Evolutionary conservation across 2,797 vertebrate species (phyloP).

Genomic region (Galaxias olidus): DNA sequence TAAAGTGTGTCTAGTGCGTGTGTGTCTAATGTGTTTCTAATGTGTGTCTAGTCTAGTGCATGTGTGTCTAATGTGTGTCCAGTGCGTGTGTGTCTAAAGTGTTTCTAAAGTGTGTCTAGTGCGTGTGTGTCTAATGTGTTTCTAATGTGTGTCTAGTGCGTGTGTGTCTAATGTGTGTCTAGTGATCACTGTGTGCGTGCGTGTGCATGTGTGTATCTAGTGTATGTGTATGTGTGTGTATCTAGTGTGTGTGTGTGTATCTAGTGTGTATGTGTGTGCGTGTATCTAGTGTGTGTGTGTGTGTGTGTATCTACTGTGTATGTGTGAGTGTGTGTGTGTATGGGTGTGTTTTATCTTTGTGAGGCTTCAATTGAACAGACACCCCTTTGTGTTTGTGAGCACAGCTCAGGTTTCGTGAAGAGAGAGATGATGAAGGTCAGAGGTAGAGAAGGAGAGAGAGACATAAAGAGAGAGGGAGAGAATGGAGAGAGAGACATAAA

Average conservation of each 20-base stretch:
- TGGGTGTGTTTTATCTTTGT: conserved; percentile 10
- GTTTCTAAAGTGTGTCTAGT: background rate
- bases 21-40: no score
- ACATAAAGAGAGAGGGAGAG: background rate
- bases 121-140: background rate
- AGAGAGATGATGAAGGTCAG: background rate
- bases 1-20: no score
- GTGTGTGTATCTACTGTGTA: no score
- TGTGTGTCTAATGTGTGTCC: no score
- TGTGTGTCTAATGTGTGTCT: background rate
- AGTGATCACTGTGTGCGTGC: background rate
- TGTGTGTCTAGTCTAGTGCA: no score
- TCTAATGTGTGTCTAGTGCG: background rate
- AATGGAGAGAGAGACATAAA: background rate
- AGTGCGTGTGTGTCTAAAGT: no score
- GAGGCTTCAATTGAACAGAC: conserved; percentile 21
- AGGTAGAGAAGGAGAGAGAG: background rate
- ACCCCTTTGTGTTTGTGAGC: conserved; percentile 14
- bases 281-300: no score
- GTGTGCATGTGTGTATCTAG: conserved; percentile 2
- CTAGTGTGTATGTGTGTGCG: no score
- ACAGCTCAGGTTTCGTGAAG: background rate
- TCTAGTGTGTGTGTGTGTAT: no score
- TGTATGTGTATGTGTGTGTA: no score
- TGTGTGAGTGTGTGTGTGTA: no score